Evolutionary conservation across 2,888 invertebrate genomes (phyloP).

Genomic region (Octonoba sinensis): DNA sequence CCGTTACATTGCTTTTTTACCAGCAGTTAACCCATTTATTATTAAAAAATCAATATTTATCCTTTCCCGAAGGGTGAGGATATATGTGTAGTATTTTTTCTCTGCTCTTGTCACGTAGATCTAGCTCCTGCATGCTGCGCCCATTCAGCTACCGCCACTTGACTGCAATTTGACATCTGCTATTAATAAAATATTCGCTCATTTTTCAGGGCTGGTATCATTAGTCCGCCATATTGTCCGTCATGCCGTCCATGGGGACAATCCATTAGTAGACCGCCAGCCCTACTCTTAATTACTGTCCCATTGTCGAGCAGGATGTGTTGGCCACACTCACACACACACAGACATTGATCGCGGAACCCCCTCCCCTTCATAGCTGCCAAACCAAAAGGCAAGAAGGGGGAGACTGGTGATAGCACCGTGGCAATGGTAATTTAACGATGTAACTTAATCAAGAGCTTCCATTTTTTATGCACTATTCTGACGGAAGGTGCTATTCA

Average conservation of each 20-base stretch:
- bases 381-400: not conserved
- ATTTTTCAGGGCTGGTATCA: slow-evolving; percentile 61
- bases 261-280: slow-evolving; percentile 54
- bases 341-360: slow-evolving; percentile 31
- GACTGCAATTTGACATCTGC: slow-evolving; percentile 61
- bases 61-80: slow-evolving; percentile 33
- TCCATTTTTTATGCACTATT: slow-evolving; percentile 44
- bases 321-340: slow-evolving; percentile 9
- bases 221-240: slow-evolving; percentile 62
- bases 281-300: slow-evolving; percentile 57
- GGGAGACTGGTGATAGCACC: slow-evolving; percentile 25
- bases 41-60: slow-evolving; percentile 55
- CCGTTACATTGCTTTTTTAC: slow-evolving; percentile 27
- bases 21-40: slow-evolving; percentile 51
- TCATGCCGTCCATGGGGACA: slow-evolving; percentile 48
- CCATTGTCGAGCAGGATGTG: slow-evolving; percentile 49
- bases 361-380: slow-evolving; percentile 19
- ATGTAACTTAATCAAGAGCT: slow-evolving; percentile 46
- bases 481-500: slow-evolving; percentile 23
- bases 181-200: slow-evolving; percentile 62
- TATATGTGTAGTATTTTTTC: too few species aligned
- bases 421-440: slow-evolving; percentile 50
- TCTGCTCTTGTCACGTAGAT: too few species aligned
- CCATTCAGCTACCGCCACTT: slow-evolving; percentile 54
- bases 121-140: too few species aligned